Percentiles rank a stretch among this genome's conserved stretches.
Evolutionary conservation across 1,140 invertebrate species (phyloP).

Genomic region (fruit fly (Drosophila melanogaster)): Release_6_plus_ISO1_MT NT_033777.3:6301001-6301500

Average conservation of each 20-base stretch:
- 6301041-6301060: constrained; percentile 65
- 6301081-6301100: constrained; percentile 79
- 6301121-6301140: constrained; percentile 60
- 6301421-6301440: constrained; percentile 41
- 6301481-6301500: constrained; percentile 79
- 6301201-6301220: constrained; percentile 36
- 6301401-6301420: constrained; percentile 53
- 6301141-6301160: constrained; percentile 77
- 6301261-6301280: constrained; percentile 76
- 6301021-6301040: constrained; percentile 53
- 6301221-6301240: constrained; percentile 81
- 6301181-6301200: constrained; percentile 73
- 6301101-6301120: constrained; percentile 73
- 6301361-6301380: constrained; percentile 5
- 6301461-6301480: constrained; percentile 60
- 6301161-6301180: constrained; percentile 78
- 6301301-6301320: constrained; percentile 62
- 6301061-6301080: constrained; percentile 76
- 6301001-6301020: constrained; percentile 51
- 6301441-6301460: constrained; percentile 69
- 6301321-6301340: constrained; percentile 11
- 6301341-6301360: background rate
- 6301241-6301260: constrained; percentile 65
- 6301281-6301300: constrained; percentile 63
- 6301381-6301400: constrained; percentile 63